Conservation (phyloP, 2,888 invertebrate species). For the Catocala fraxini region DNA sequence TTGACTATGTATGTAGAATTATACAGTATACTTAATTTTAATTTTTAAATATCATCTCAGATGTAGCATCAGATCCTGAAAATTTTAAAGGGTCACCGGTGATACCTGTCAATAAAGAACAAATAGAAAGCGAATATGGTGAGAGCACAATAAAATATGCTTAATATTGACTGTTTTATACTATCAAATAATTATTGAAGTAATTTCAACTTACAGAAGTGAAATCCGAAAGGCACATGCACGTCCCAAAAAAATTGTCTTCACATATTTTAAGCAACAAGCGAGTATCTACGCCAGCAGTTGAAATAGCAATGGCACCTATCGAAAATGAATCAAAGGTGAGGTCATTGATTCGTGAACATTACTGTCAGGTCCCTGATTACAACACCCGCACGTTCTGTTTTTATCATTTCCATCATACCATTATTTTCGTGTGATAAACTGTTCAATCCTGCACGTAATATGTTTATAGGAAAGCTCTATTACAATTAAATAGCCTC, state of each 20-base stretch:
- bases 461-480: too few relatives aligned
- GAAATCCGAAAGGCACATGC: slow-evolving; percentile 63
- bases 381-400: too few relatives aligned
- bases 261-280: slow-evolving; percentile 52
- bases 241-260: slow-evolving; percentile 62
- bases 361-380: too few relatives aligned
- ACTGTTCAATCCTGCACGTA: too few relatives aligned
- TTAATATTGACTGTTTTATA: too few relatives aligned
- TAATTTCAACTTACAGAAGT: slow-evolving; percentile 50
- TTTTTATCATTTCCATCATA: too few relatives aligned
- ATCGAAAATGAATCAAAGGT: slow-evolving; percentile 59
- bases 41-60: background rate
- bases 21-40: too few relatives aligned
- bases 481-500: background rate
- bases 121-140: slow-evolving; percentile 60
- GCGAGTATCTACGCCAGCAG: slow-evolving; percentile 56
- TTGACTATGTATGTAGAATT: too few relatives aligned
- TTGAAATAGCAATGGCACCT: slow-evolving; percentile 59
- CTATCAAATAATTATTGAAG: background rate
- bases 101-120: slow-evolving; percentile 51
- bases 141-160: slow-evolving; percentile 21
- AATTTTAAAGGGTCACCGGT: slow-evolving; percentile 60
- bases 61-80: slow-evolving; percentile 60
- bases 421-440: too few relatives aligned
- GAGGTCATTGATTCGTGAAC: too few relatives aligned